Evolutionary conservation across 1,140 invertebrate species (phyloP).

Genomic region (Drosophila pectinifera): DNA sequence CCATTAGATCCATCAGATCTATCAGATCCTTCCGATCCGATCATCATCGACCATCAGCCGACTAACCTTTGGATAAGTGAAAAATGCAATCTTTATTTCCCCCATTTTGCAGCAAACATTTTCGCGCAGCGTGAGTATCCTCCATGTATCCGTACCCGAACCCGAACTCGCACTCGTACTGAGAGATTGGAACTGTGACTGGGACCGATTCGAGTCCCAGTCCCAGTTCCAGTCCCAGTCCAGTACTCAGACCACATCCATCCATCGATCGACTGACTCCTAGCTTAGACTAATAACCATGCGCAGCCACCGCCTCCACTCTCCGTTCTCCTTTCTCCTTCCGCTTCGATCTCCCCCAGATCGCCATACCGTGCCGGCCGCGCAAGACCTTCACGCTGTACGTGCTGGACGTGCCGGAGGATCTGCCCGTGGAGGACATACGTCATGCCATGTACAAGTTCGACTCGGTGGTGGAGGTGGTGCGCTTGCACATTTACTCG

Average conservation of each 20-base stretch:
- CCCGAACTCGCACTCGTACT: conserved; percentile 5
- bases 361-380: conserved; percentile 92
- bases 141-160: background rate
- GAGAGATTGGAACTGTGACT: conserved; percentile 15
- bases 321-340: conserved; percentile 25
- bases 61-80: conserved; percentile 47
- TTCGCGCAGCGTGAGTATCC: conserved; percentile 75
- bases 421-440: conserved; percentile 93
- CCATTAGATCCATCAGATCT: background rate
- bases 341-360: conserved; percentile 84
- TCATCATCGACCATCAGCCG: no score
- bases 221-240: background rate
- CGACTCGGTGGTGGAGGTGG: conserved; percentile 91
- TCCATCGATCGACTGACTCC: conserved; percentile 17
- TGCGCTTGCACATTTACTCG: conserved; percentile 86
- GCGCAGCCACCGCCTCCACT: conserved; percentile 23
- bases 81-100: conserved; percentile 65
- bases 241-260: background rate
- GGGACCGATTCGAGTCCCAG: background rate
- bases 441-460: conserved; percentile 92
- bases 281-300: conserved; percentile 16
- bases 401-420: conserved; percentile 92
- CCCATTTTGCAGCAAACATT: conserved; percentile 80
- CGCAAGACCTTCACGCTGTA: conserved; percentile 93
- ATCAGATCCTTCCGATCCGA: no score